These are phyloP conservation scores for Thamnophis sirtalis DNA, from an alignment of 2,113 vertebrate genomes.

Conservation along the genomic window DNA sequence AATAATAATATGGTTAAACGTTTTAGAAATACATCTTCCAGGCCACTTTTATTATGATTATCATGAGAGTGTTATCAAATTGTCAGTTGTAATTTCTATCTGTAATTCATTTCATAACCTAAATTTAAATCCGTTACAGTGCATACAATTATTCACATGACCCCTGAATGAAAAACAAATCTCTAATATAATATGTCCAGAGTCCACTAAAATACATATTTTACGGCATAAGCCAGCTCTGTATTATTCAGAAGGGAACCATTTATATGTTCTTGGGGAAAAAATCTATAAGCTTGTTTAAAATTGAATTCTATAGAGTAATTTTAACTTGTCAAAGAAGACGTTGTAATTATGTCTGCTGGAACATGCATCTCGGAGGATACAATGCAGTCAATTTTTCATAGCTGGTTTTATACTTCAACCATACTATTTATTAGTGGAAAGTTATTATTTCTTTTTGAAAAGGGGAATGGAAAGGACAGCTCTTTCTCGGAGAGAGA, in stretches of 20 bases:
- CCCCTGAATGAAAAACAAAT: conserved; percentile 22
- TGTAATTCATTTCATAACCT: not conserved
- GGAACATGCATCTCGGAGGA: conserved; percentile 39
- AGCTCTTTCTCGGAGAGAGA: conserved; percentile 7
- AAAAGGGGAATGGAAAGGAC: conserved; percentile 1
- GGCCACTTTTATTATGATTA: not conserved
- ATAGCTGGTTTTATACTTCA: conserved; percentile 41
- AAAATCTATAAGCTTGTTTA: conserved; percentile 33
- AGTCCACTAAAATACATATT: conserved; percentile 32
- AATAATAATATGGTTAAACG: not conserved
- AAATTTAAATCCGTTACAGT: not conserved
- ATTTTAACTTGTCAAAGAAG: conserved; percentile 56
- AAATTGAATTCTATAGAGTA: conserved; percentile 35
- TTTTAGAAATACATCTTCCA: not conserved
- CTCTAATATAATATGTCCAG: conserved; percentile 28
- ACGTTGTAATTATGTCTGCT: conserved; percentile 55
- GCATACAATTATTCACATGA: conserved; percentile 16
- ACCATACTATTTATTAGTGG: conserved; percentile 47
- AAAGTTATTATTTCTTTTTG: conserved; percentile 49
- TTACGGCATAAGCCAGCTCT: conserved; percentile 40
- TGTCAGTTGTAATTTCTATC: not conserved
- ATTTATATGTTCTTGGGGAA: conserved; percentile 28
- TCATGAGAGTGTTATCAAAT: not conserved
- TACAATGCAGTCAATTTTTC: conserved; percentile 48
- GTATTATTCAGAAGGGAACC: conserved; percentile 25